These are phyloP conservation scores for Acronicta leporina DNA, from an alignment of 2,888 invertebrate genomes.

Conservation along the genomic window DNA sequence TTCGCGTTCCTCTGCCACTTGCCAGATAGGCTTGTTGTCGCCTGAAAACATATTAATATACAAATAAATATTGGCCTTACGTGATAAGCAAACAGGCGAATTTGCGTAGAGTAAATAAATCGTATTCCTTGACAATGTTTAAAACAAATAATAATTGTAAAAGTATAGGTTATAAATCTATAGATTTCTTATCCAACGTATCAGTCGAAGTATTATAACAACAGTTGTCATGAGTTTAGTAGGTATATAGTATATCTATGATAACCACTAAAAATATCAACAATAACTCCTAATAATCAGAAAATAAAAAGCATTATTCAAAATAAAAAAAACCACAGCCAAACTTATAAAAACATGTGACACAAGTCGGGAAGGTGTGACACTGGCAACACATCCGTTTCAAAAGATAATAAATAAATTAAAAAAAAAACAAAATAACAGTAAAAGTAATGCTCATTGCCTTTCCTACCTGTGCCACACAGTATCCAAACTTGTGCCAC, in stretches of 20 bases:
- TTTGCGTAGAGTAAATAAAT: neutral
- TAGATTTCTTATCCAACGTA: too few species aligned
- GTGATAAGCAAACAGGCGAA: neutral
- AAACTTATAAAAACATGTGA: slow-evolving; percentile 71
- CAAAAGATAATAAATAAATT: slow-evolving; percentile 49
- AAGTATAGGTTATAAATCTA: too few species aligned
- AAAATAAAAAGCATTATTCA: slow-evolving; percentile 21
- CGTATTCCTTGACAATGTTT: too few species aligned
- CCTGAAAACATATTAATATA: slow-evolving; percentile 82
- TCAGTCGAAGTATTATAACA: too few species aligned
- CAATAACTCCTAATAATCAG: neutral
- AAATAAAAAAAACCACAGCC: slow-evolving; percentile 28
- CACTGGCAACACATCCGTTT: slow-evolving; percentile 65
- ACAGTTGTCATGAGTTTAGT: too few species aligned
- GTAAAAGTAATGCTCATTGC: slow-evolving; percentile 56
- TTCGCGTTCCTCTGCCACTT: slow-evolving; percentile 99
- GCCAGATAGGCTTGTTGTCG: slow-evolving; percentile 98
- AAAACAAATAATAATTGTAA: too few species aligned
- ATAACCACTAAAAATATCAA: neutral
- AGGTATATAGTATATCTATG: too few species aligned
- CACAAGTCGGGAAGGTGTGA: slow-evolving; percentile 89
- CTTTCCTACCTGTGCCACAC: slow-evolving; percentile 89
- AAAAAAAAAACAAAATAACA: slow-evolving; percentile 13
- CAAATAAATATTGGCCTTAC: neutral
- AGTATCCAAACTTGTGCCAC: slow-evolving; percentile 88